Conservation (phyloP, 2,888 invertebrate genomes). For the Caenorhabditis drosophilae region DNA sequence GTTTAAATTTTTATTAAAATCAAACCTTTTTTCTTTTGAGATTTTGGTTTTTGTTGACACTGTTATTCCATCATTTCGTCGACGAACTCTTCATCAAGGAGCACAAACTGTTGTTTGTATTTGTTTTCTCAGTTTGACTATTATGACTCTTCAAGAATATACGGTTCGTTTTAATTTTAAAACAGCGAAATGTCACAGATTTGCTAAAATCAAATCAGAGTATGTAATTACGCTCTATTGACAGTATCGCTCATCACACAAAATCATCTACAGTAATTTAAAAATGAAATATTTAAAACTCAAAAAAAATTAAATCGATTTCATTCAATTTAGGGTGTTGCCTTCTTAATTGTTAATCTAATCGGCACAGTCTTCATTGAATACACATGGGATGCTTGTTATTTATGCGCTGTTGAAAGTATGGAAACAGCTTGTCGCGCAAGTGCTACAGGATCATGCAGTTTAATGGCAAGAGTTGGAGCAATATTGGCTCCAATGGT, state of each 20-base stretch:
- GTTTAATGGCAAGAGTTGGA: slow-evolving; percentile 62
- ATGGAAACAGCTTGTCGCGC: slow-evolving; percentile 63
- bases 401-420: slow-evolving; percentile 64
- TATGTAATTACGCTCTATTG: not conserved
- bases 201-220: not conserved
- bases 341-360: slow-evolving; percentile 61
- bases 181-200: not conserved
- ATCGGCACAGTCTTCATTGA: slow-evolving; percentile 68
- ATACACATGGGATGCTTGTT: slow-evolving; percentile 68
- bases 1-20: too few relatives aligned
- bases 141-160: slow-evolving; percentile 50
- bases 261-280: too few relatives aligned
- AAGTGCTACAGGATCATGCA: slow-evolving; percentile 62
- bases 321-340: slow-evolving; percentile 49
- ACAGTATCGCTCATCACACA: not conserved
- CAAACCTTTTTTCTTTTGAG: too few relatives aligned
- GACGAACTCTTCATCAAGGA: slow-evolving; percentile 64
- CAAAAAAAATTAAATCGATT: not conserved
- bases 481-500: slow-evolving; percentile 64
- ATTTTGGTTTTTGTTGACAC: slow-evolving; percentile 62
- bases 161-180: not conserved
- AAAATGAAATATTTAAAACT: too few relatives aligned
- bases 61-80: slow-evolving; percentile 55
- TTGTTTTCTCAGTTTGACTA: slow-evolving; percentile 60
- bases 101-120: slow-evolving; percentile 61